Evolutionary conservation across 2,888 invertebrate species (phyloP).

Genomic region (Slavum lentiscoides): DNA sequence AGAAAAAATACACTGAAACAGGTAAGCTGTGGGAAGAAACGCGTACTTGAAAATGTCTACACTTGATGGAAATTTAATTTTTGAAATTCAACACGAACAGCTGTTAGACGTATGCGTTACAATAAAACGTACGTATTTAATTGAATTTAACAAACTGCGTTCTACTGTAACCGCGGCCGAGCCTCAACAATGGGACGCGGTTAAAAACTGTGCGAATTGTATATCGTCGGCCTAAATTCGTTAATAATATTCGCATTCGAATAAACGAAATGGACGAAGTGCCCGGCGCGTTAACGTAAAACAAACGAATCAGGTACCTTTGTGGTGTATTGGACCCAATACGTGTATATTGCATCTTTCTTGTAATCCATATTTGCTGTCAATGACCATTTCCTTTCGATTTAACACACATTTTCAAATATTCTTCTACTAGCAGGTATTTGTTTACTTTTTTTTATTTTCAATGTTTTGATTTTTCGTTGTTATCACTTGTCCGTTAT

Average conservation of each 20-base stretch:
- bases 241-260: neutral
- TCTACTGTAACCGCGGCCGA: neutral
- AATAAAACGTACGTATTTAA: neutral
- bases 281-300: neutral
- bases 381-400: constrained; percentile 11
- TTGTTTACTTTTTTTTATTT: constrained; percentile 37
- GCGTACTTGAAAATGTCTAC: neutral
- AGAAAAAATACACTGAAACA: too few species aligned
- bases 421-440: neutral
- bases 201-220: neutral
- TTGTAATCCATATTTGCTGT: constrained; percentile 59
- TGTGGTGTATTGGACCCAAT: constrained; percentile 65
- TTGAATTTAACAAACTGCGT: neutral
- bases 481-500: constrained; percentile 26
- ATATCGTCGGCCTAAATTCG: neutral
- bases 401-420: constrained; percentile 21
- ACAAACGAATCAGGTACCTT: constrained; percentile 59
- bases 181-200: neutral
- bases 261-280: neutral
- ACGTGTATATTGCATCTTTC: constrained; percentile 63
- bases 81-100: neutral
- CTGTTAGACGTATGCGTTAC: neutral
- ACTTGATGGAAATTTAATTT: neutral
- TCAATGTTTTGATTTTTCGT: constrained; percentile 37
- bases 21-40: neutral